Evolutionary conservation across 2,888 invertebrate species (phyloP), one percentile per base, ranked within the genome.

Genomic region (Bombylius major): DNA sequence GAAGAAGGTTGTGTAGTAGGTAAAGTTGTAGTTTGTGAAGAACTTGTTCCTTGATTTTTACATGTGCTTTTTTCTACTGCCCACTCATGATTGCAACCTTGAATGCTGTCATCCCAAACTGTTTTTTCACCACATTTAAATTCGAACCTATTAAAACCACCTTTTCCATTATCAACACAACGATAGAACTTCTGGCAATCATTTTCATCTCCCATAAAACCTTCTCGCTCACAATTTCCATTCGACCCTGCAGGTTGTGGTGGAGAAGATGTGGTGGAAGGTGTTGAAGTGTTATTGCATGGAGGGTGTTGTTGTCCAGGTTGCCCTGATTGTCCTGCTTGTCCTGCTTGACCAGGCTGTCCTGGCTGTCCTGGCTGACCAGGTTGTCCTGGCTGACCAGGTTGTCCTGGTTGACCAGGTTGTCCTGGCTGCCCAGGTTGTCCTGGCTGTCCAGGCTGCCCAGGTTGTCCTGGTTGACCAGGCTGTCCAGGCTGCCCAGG

Each of bases 131-230:
- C 75, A 59, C 78, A 78, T 5, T 64, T 67, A 57, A 75, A 78
- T 50, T 76, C 74, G 61, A 74, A 72, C 58, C 69, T 74, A 11
- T 60, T 70, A 59, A 65, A 76, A 5, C 69, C 69, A n/a, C 69
- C 71, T 12, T 65, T 62, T 5, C 70, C 71, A 44, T 69, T 65
- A 50, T 69, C 66, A 0, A 70, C 68, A 61, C 79, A 79, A 50
- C 78, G 70, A 58, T 77, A 77, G 66, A 78, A 79, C 61, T 78
- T 78, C 50, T 67, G 72, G 59, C 79, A 79, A 60, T 78, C 71
- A 14, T 64, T 55, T 5, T 65, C 62, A 63, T 73, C 68, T 4
- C 65, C 63, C 47, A 70, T 55, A 59, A 68, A 73, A 52, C 71
- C 73, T 56, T 69, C 70, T 7, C 58, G 49, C 5, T 50, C 60